A percentile compares a stretch with the other conserved stretches of the same genome.
These are phyloP conservation scores for Drosophila tani DNA, from an alignment of 1,140 invertebrate genomes.

Conservation along the genomic window DNA sequence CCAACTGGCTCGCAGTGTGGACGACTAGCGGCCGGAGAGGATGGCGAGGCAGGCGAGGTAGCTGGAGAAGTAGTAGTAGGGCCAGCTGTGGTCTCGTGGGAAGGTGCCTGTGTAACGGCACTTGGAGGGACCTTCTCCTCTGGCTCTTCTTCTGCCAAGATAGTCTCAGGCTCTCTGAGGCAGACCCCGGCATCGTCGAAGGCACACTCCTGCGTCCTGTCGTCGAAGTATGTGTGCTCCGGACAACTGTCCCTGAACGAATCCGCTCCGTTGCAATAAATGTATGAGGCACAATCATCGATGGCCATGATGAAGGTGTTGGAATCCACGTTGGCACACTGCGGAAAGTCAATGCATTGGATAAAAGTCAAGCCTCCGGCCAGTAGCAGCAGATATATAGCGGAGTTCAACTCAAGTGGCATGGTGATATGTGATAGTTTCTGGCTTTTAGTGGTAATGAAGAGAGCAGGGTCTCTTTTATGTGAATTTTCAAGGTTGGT, in stretches of 20 bases:
- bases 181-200: constrained; percentile 67
- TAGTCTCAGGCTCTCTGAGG: constrained; percentile 1
- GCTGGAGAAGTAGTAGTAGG: background rate
- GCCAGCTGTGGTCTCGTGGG: background rate
- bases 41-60: background rate
- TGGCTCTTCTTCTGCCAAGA: background rate
- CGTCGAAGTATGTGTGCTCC: constrained; percentile 71
- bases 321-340: constrained; percentile 42
- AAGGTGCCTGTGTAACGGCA: background rate
- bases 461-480: constrained; percentile 35
- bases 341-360: constrained; percentile 42
- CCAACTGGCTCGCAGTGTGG: constrained; percentile 55
- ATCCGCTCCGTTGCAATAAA: constrained; percentile 70
- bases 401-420: background rate
- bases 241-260: constrained; percentile 74
- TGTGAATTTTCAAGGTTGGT: constrained; percentile 46
- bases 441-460: background rate
- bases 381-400: constrained; percentile 43
- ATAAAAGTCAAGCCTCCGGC: background rate
- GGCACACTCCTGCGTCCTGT: constrained; percentile 60
- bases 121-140: background rate
- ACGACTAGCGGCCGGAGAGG: constrained; percentile 4
- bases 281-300: constrained; percentile 67
- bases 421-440: constrained; percentile 33
- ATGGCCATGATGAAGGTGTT: constrained; percentile 64